Base-by-base conservation (phyloP, 2,113 vertebrate genomes). In the Zapus hudsonius region DNA sequence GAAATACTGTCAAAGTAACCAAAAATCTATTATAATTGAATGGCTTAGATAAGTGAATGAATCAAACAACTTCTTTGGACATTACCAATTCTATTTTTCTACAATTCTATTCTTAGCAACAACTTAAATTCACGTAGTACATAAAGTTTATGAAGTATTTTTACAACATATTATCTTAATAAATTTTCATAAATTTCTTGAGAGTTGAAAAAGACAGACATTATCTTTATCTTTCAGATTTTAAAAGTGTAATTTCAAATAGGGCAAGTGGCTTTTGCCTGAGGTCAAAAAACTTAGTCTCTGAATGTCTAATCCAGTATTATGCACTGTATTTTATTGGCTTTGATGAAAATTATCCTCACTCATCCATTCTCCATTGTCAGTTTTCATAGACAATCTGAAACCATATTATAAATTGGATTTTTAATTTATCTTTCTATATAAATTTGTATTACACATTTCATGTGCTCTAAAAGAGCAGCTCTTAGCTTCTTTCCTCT, bases 161-260 rank as follows among this genome's bases (percentile, higher is more conserved):
- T 89, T 19, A 76, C 33, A n/a, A 63, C 36, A 19, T 66, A 38
- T 91, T 80, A 70, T 73, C 55, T 87, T 47, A 57, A 20, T 25
- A 78, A 93, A 69, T 25, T 6, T 19, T 94, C 47, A 40, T 33
- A 83, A 70, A 61, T 27, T 33, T 78, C 25, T 63, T 84, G 67
- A 80, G 29, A 84, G 27, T 44, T 72, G 40, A 5, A 55, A 89
- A 92, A 80, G 22, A 57, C 25, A 63, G 2, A 57, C 70, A 76
- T 23, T 63, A 78, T 33, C 47, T 81, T 87, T 25, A 92, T 42
- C 92, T 82, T 74, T 79, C 19, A 90, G 63, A 64, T 66, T 42
- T 82, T 75, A 86, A 72, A 52, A 66, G 31, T 36, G 7, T 69
- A 74, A 44, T 84, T 84, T 87, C 44, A 70, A 44, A 90, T 13